These are phyloP conservation scores for Furnarius figulus DNA, from an alignment of 2,113 vertebrate genomes.

Conservation along the genomic window DNA sequence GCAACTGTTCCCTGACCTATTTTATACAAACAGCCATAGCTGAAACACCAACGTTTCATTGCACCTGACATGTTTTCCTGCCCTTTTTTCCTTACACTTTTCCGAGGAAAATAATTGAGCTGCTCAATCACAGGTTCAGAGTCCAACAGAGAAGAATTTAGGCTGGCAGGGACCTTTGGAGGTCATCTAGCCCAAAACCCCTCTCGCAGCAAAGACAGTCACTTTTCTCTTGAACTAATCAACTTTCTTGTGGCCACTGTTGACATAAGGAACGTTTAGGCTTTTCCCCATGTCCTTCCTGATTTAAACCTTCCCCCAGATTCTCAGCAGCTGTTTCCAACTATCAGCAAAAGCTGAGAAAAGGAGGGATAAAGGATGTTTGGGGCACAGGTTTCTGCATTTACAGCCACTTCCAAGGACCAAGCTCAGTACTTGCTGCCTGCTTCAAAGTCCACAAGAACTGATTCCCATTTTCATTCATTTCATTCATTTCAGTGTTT, in stretches of 20 bases:
- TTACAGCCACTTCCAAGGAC: not conserved
- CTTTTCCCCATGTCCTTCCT: not conserved
- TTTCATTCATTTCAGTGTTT: not conserved
- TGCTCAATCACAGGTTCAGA: not conserved
- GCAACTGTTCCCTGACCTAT: constrained; percentile 37
- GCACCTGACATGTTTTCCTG: not conserved
- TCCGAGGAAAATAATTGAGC: not conserved
- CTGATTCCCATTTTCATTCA: not conserved
- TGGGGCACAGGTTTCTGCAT: not conserved
- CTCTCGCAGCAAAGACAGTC: not conserved
- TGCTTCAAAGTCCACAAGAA: not conserved
- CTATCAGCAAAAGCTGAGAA: not conserved
- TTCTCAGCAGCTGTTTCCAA: not conserved
- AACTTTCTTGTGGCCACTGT: not conserved
- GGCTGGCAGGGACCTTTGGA: not conserved
- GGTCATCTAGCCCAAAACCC: not conserved
- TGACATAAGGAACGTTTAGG: not conserved
- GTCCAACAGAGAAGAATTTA: not conserved
- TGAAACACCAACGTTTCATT: not conserved
- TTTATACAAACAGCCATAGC: not conserved
- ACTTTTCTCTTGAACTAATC: not conserved
- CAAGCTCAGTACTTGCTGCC: not conserved
- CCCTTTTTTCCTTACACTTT: not conserved
- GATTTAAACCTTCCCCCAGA: not conserved
- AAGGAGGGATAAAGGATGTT: not conserved